A percentile compares a stretch with the other conserved stretches of the same genome.
These are phyloP conservation scores for Temnothorax nylanderi DNA, from an alignment of 1,140 invertebrate genomes.

Conservation along the genomic window DNA sequence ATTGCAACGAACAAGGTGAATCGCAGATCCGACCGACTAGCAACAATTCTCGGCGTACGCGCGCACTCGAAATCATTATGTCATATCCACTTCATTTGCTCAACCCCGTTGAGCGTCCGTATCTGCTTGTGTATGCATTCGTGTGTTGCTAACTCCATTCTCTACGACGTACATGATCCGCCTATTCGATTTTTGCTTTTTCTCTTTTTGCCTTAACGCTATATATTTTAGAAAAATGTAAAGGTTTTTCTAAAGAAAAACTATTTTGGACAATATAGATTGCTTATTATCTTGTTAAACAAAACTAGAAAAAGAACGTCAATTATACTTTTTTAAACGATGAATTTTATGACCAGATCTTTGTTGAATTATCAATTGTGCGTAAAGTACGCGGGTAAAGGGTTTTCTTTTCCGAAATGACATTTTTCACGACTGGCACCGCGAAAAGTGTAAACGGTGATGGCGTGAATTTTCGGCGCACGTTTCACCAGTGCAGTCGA, in stretches of 20 bases:
- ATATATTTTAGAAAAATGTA: slow-evolving; percentile 32
- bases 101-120: slow-evolving; percentile 64
- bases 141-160: slow-evolving; percentile 65
- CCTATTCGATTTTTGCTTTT: slow-evolving; percentile 52
- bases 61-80: slow-evolving; percentile 75
- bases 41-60: slow-evolving; percentile 63
- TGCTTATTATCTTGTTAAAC: slow-evolving; percentile 43
- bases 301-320: slow-evolving; percentile 43
- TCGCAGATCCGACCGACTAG: slow-evolving; percentile 47
- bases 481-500: background rate
- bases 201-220: slow-evolving; percentile 4
- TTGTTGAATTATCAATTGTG: background rate
- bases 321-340: background rate
- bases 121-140: slow-evolving; percentile 44
- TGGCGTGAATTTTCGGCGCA: background rate
- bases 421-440: background rate
- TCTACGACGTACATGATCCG: slow-evolving; percentile 51
- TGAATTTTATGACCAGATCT: background rate
- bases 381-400: background rate
- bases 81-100: slow-evolving; percentile 76
- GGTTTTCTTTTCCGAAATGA: background rate
- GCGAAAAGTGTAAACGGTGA: slow-evolving; percentile 6
- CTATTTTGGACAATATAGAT: slow-evolving; percentile 48
- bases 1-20: slow-evolving; percentile 64
- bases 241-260: slow-evolving; percentile 29